Percentiles rank a stretch among this genome's conserved stretches.
phyloP scores from a whole-genome alignment of 2,113 vertebrate species.

The Pseudorhombus dupliciocellatus region DNA sequence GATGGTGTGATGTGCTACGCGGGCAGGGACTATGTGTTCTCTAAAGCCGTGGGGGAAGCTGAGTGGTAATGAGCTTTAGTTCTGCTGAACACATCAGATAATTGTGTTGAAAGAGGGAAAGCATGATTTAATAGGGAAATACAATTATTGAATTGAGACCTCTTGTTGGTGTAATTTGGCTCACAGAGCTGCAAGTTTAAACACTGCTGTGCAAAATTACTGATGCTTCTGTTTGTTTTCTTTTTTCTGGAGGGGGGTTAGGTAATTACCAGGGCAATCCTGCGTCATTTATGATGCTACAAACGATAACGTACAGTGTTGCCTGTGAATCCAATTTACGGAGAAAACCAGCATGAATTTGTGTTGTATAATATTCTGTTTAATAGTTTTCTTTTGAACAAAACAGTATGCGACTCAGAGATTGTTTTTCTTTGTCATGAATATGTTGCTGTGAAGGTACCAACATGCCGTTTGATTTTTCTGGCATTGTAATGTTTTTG shows the following conservation, averaged over 20 bases:
- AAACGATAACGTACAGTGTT: slow-evolving; percentile 8
- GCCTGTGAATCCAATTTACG: slow-evolving; percentile 24
- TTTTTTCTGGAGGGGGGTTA: slow-evolving; percentile 1
- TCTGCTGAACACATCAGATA: slow-evolving; percentile 22
- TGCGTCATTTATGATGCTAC: slow-evolving; percentile 10
- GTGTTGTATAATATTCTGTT: slow-evolving; percentile 38
- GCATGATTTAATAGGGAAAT: slow-evolving; percentile 19
- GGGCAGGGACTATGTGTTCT: slow-evolving; percentile 94
- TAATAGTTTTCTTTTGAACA: slow-evolving; percentile 22
- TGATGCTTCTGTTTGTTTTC: slow-evolving; percentile 14
- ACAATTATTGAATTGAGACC: slow-evolving; percentile 8
- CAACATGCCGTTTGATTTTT: slow-evolving; percentile 43
- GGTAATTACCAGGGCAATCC: slow-evolving; percentile 37
- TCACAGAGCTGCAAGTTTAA: slow-evolving; percentile 15
- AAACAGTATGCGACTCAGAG: slow-evolving; percentile 19
- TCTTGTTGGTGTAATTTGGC: slow-evolving; percentile 38
- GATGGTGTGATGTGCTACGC: slow-evolving; percentile 93
- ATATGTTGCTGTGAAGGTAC: slow-evolving; percentile 18
- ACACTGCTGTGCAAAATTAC: slow-evolving; percentile 11
- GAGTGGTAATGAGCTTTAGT: slow-evolving; percentile 87
- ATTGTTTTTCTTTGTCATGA: slow-evolving; percentile 7
- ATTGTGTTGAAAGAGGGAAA: slow-evolving; percentile 10
- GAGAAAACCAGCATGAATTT: slow-evolving; percentile 44
- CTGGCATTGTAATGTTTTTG: slow-evolving; percentile 14
- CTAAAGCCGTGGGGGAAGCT: slow-evolving; percentile 94